Evolutionary conservation across 2,888 invertebrate species (phyloP).

Genomic region (Limenitis camilla): DNA sequence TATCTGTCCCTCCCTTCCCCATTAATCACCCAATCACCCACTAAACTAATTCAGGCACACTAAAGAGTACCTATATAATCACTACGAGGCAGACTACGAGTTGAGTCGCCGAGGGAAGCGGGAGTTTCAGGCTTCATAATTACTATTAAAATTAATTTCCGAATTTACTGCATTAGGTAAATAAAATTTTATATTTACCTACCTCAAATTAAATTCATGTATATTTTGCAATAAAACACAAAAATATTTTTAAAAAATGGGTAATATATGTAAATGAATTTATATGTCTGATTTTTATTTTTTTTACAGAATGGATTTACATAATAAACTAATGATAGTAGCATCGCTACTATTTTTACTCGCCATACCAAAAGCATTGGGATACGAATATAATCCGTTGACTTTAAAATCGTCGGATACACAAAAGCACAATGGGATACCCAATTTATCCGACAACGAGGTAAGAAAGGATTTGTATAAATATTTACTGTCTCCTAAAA

Average conservation of each 20-base stretch:
- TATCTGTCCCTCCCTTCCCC: too few relatives aligned
- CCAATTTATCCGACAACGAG: neutral
- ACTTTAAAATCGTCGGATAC: neutral
- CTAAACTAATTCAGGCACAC: neutral
- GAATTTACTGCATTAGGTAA: neutral
- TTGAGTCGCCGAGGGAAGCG: neutral
- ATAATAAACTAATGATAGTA: neutral
- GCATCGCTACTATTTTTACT: neutral
- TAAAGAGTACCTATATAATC: too few relatives aligned
- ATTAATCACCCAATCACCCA: neutral
- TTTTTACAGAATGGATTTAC: constrained; percentile 3
- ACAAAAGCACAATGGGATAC: neutral
- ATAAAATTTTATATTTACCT: too few relatives aligned
- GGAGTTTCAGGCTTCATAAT: neutral
- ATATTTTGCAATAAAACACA: too few relatives aligned
- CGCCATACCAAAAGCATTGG: neutral
- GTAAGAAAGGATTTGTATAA: neutral
- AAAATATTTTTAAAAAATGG: too few relatives aligned
- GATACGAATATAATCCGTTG: neutral
- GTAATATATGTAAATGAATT: neutral
- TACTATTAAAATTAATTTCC: neutral
- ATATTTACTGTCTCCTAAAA: too few relatives aligned
- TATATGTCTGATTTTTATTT: too few relatives aligned
- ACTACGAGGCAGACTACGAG: neutral
- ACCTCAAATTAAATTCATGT: neutral